phyloP scores from a whole-genome alignment of 1,140 invertebrate genomes.

The Macrostomum lignano region DNA sequence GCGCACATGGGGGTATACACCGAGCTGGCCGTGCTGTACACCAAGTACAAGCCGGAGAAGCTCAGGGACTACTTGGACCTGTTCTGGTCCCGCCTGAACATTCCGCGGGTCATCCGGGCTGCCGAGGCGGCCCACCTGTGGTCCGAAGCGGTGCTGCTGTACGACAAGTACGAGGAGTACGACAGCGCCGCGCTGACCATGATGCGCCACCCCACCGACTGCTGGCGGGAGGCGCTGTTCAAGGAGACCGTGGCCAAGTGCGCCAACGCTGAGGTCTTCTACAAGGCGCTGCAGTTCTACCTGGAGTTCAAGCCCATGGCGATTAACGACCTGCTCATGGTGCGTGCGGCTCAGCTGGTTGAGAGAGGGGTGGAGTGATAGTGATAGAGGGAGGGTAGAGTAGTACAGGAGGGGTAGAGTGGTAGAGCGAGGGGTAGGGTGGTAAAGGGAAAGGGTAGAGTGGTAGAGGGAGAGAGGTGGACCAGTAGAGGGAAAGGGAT shows the following conservation, averaged over 20 bases:
- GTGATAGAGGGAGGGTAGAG: no score
- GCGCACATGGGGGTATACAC: slow-evolving; percentile 99
- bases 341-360: no score
- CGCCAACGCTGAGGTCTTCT: slow-evolving; percentile 95
- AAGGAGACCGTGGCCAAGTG: slow-evolving; percentile 45
- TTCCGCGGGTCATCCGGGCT: slow-evolving; percentile 85
- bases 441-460: no score
- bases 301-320: slow-evolving; percentile 83
- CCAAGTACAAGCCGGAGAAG: slow-evolving; percentile 91
- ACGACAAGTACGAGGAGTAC: slow-evolving; percentile 98
- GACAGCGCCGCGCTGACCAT: slow-evolving; percentile 95
- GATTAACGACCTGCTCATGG: slow-evolving; percentile 74
- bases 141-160: slow-evolving; percentile 93
- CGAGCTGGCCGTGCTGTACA: slow-evolving; percentile 88
- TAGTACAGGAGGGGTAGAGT: no score
- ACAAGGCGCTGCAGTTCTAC: slow-evolving; percentile 96
- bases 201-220: slow-evolving; percentile 95
- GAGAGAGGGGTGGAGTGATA: no score
- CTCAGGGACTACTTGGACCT: slow-evolving; percentile 95
- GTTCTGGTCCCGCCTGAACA: slow-evolving; percentile 98
- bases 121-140: slow-evolving; percentile 92
- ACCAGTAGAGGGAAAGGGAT: no score
- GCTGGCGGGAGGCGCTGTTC: slow-evolving; percentile 95
- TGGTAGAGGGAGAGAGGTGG: no score
- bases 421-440: no score